phyloP scores from a whole-genome alignment of 2,113 vertebrate genomes.

The Ptychochromis oligacanthus region DNA sequence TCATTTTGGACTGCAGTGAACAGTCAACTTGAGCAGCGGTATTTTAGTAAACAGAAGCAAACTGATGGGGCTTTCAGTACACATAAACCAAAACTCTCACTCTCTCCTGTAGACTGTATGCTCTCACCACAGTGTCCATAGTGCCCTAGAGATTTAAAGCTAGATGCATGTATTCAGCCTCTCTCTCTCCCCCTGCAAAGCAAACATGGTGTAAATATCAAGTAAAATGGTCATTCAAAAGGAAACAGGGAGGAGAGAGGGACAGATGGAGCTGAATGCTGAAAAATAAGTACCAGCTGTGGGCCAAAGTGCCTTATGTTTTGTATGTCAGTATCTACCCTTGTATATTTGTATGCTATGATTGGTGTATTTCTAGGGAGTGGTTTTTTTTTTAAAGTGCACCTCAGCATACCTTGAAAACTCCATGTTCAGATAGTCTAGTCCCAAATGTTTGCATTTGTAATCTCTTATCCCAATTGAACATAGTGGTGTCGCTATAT shows the following conservation, averaged over 20 bases:
- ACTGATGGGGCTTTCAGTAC: neutral
- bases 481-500: neutral
- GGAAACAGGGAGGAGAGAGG: no score
- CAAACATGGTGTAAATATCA: no score
- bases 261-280: no score
- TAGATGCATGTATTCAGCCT: neutral
- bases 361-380: neutral
- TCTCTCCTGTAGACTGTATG: neutral
- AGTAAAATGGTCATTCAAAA: no score
- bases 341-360: neutral
- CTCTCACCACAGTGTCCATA: rapidly evolving
- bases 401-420: neutral
- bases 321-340: neutral
- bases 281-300: no score
- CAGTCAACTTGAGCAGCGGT: neutral
- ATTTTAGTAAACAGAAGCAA: neutral
- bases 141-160: neutral
- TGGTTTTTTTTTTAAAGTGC: no score
- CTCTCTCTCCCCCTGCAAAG: no score
- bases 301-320: neutral
- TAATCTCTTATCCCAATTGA: neutral
- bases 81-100: neutral
- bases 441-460: neutral
- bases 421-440: neutral
- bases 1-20: neutral